Base-by-base conservation (phyloP, 2,797 vertebrate species). In the Synaphobranchus kaupii region DNA sequence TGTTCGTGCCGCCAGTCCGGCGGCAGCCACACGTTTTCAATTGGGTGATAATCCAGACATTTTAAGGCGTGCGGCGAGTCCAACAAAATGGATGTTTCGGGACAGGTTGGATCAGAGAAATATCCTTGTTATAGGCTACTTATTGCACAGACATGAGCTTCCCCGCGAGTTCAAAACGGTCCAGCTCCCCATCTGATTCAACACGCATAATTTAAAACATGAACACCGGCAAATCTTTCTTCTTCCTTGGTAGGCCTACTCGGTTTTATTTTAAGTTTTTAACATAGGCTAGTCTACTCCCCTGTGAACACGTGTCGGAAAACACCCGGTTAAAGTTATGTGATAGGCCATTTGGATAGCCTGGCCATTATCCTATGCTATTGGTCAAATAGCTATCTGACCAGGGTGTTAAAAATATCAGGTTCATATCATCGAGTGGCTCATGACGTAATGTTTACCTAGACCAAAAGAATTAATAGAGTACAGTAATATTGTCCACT, bases 51-150 rank as follows among this genome's bases (percentile, higher is more conserved):
- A 48, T 85, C 63, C 66, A 84, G 87, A 85, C 83, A 87, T 88
- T 80, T 84, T 63, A 84, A 81, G 58, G 68, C 54, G 2, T 56
- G 17, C 13, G 34, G 12, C 3, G 4, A 85, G 44, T 71, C 84
- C 44, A 63, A 80, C 83, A 85, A 81, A 88, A 88, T 88, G 83
- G 87, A 80, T 88, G 68, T 85, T 80, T 48, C 52, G 50, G 39
- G 71, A 44, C 60, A 28, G 68, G 6, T 85, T 87, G 60, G 68
- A 83, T 52, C 31, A 66, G 47, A 10, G 58, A 34, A 20, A 63
- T 81, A n/a, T 81, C 3, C 9, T 39, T 39, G 39, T 39, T 39
- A 39, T 39, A 39, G 39, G 39, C 3, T 3, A n/a, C 34, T 47
- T 20, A 48, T 81, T 48, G 78, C 44, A n/a, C 25, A n/a, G 47